Percentiles rank a stretch among this genome's conserved stretches.
Conservation (phyloP, 2,888 invertebrate species). For the Mesorhabditis spiculigera region DNA sequence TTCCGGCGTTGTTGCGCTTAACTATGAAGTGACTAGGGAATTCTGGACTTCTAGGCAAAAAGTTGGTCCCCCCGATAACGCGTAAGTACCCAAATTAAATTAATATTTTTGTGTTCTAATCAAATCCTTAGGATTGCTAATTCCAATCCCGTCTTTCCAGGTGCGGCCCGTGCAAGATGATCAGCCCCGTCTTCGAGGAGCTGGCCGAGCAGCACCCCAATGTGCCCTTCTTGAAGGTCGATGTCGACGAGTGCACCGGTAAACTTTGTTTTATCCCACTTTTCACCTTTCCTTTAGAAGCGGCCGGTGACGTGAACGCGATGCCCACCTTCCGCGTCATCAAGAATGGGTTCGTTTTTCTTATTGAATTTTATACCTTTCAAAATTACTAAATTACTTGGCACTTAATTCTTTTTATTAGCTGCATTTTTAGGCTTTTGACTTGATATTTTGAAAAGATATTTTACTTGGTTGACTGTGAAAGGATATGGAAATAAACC, state of each 20-base stretch:
- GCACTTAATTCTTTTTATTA: neutral
- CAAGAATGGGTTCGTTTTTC: constrained; percentile 8
- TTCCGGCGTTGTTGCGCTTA: too few relatives aligned
- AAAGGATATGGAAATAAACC: neutral
- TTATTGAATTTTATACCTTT: too few relatives aligned
- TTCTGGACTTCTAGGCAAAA: too few relatives aligned
- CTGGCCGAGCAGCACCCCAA: constrained; percentile 79
- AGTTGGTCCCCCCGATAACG: too few relatives aligned
- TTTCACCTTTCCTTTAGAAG: constrained; percentile 64
- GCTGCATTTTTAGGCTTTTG: neutral
- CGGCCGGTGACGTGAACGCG: constrained; percentile 80
- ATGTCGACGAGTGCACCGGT: constrained; percentile 72
- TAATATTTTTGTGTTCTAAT: too few relatives aligned
- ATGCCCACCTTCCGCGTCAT: constrained; percentile 81
- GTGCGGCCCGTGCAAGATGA: constrained; percentile 91
- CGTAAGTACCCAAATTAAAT: too few relatives aligned
- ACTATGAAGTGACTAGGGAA: too few relatives aligned
- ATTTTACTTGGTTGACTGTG: neutral
- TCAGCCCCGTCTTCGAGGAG: constrained; percentile 85
- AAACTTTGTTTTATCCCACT: neutral
- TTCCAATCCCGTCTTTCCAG: constrained; percentile 62
- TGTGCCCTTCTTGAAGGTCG: constrained; percentile 78
- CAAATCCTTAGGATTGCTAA: neutral
- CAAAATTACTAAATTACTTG: neutral
- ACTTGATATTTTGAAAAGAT: too few relatives aligned